These are phyloP conservation scores for Zeuzera pyrina DNA, from an alignment of 2,888 invertebrate species.

Conservation along the genomic window DNA sequence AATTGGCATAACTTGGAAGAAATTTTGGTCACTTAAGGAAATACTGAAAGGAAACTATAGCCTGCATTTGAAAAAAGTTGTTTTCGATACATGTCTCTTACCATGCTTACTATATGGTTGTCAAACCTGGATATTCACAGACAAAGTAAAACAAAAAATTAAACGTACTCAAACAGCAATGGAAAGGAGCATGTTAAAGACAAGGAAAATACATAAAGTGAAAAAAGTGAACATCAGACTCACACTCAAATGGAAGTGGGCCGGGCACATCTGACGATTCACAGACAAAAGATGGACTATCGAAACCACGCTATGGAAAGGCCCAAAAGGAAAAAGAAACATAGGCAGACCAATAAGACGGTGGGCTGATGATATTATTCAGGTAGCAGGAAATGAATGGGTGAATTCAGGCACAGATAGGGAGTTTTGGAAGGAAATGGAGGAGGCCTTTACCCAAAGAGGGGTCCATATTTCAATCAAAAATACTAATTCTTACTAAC, in stretches of 20 bases:
- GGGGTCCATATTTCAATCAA: neutral
- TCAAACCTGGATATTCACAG: no score
- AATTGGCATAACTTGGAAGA: neutral
- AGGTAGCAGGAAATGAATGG: neutral
- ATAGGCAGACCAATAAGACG: neutral
- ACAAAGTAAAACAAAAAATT: no score
- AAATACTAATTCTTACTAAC: neutral
- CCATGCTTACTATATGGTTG: no score
- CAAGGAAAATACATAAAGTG: no score
- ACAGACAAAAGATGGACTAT: conserved; percentile 1
- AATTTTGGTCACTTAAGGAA: conserved; percentile 4
- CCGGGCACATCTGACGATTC: neutral
- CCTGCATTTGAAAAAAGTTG: conserved; percentile 1
- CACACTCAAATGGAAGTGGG: neutral
- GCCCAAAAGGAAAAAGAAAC: neutral
- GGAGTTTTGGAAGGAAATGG: no score
- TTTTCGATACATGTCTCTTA: conserved; percentile 3
- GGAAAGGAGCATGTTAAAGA: conserved; percentile 10
- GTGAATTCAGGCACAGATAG: neutral
- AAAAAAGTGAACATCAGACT: no score
- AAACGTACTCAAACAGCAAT: conserved; percentile 7
- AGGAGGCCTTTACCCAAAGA: no score
- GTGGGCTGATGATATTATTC: neutral
- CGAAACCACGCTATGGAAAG: neutral
- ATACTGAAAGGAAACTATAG: conserved; percentile 1